A percentile compares a stretch with the other conserved stretches of the same genome.
Conservation (phyloP, 2,888 invertebrate genomes). For the Gastrophysa polygoni region DNA sequence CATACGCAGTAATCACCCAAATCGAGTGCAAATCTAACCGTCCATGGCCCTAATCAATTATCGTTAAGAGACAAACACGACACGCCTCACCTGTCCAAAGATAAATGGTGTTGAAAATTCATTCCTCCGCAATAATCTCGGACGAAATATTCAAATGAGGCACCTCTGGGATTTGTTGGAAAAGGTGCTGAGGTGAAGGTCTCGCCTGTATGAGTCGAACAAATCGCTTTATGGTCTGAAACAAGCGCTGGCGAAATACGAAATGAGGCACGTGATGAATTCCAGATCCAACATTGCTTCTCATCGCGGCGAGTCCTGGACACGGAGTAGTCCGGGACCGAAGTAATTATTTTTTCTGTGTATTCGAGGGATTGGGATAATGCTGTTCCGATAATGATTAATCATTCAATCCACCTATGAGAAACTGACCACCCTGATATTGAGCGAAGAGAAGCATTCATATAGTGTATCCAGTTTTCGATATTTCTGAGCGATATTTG, state of each 20-base stretch:
- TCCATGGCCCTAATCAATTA: background rate
- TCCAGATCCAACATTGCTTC: background rate
- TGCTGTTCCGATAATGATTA: no score
- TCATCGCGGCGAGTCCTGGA: background rate
- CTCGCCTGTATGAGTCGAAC: background rate
- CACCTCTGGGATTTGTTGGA: background rate
- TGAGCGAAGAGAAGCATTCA: no score
- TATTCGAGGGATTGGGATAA: background rate
- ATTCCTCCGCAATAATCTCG: background rate
- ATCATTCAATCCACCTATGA: no score
- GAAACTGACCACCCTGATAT: no score
- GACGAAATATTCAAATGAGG: background rate
- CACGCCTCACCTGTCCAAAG: background rate
- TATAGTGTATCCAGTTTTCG: no score
- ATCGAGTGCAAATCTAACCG: background rate
- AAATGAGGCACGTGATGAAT: background rate
- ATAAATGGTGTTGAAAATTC: background rate
- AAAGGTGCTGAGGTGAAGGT: background rate
- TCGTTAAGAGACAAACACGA: background rate
- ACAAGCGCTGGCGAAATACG: background rate
- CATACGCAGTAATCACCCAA: background rate
- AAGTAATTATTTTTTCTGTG: background rate
- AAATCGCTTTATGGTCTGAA: slow-evolving; percentile 1
- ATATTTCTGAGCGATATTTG: no score
- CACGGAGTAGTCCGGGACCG: background rate